Evolutionary conservation across 2,888 invertebrate genomes (phyloP), one percentile per base, ranked within the genome.

Genomic region (Drosophila demipolita): DNA sequence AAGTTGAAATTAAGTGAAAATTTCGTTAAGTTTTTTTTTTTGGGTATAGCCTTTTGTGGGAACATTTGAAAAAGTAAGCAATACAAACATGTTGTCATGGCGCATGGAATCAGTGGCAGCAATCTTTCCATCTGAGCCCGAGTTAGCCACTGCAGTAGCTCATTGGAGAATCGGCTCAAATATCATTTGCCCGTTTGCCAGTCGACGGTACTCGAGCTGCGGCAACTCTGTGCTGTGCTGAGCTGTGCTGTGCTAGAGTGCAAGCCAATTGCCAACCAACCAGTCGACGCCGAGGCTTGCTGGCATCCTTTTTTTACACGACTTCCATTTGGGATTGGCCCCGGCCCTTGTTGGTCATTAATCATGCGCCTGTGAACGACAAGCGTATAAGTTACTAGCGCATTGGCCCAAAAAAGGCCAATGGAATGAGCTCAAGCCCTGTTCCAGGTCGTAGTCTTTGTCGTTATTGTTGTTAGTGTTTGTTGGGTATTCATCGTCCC

Each of bases 311-410:
- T 80, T 70, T 62, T 61, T 70, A 71, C 67, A 68, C 81, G 73
- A 72, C 73, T 73, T 73, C 76, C 75, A 80, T 76, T 76, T 81
- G 88, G 83, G 80, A 68, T 75, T 83, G 80, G 71, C 89, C 80
- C 73, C 83, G 89, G 92, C 91, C 92, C 92, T 92, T 91, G 90
- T 84, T 88, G 90, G 88, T 89, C 92, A 91, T 91, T 92, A 91
- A 91, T 91, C 92, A 91, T 92, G 91, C 83, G 80, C 83, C 83
- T 88, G 83, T 84, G 82, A 84, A 82, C 84, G 90, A 84, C 91
- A 82, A 82, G 84, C 84, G 90, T 82, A 90, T 90, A 87, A 88
- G 87, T 84, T 83, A 89, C 85, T 88, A 88, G 86, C 78, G 76
- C 75, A 87, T 80, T 90, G 79, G 75, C 82, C 87, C 89, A 87